phyloP scores from a whole-genome alignment of 2,888 invertebrate genomes.

The Nomada fucata region DNA sequence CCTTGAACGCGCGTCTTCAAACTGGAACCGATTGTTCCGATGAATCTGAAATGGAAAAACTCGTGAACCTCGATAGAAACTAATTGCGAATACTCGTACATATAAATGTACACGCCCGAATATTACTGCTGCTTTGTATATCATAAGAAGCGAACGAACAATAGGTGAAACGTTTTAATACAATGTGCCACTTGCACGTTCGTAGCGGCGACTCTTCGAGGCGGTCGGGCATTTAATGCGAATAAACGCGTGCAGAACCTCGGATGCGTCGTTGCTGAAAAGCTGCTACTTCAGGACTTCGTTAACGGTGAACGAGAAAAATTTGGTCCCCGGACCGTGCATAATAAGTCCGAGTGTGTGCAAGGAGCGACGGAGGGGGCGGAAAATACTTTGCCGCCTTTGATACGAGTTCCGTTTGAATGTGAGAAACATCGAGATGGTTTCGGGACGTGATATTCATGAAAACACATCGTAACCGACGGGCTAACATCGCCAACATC shows the following conservation, averaged over 20 bases:
- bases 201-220: neutral
- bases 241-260: neutral
- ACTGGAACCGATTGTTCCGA: neutral
- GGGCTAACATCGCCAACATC: conserved; percentile 47
- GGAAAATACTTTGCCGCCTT: conserved; percentile 33
- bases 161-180: no score
- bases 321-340: neutral
- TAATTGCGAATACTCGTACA: no score
- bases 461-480: conserved; percentile 34
- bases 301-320: conserved; percentile 7
- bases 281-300: conserved; percentile 3
- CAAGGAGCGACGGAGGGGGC: neutral
- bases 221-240: neutral
- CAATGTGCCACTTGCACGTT: no score
- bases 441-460: conserved; percentile 46
- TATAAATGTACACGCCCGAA: no score
- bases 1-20: neutral
- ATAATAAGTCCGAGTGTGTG: conserved; percentile 10
- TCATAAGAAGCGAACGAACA: no score
- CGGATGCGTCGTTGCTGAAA: neutral
- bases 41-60: neutral
- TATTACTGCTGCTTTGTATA: no score
- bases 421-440: conserved; percentile 34
- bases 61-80: no score
- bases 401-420: conserved; percentile 33